phyloP scores from a whole-genome alignment of 2,113 vertebrate genomes.

The Corythornis cristatus region DNA sequence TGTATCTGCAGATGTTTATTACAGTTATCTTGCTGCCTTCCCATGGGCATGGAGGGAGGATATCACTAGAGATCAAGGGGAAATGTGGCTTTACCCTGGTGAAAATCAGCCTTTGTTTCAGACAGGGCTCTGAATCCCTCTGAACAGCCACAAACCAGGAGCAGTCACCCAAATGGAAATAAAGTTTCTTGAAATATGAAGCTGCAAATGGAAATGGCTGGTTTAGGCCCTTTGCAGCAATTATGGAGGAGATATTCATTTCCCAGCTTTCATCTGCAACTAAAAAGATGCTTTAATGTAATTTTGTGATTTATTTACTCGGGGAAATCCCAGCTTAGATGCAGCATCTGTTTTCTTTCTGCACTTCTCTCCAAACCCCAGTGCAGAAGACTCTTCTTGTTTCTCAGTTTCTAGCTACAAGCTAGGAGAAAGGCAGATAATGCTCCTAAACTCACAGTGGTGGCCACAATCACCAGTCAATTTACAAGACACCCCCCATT shows the following conservation, averaged over 20 bases:
- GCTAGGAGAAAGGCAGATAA: background rate
- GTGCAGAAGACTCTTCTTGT: background rate
- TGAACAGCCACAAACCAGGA: conserved; percentile 40
- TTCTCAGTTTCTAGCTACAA: background rate
- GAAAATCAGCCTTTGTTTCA: background rate
- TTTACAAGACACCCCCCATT: accelerated
- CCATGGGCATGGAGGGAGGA: background rate
- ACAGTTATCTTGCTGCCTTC: background rate
- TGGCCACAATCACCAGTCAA: background rate
- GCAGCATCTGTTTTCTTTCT: conserved; percentile 39
- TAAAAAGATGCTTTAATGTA: conserved; percentile 69
- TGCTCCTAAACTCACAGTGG: background rate
- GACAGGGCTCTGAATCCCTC: background rate
- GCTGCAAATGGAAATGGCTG: conserved; percentile 67
- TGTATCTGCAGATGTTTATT: background rate
- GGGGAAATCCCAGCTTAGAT: conserved; percentile 44
- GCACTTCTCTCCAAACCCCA: background rate
- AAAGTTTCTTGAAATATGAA: conserved; percentile 76
- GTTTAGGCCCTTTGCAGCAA: conserved; percentile 59
- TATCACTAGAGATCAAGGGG: background rate
- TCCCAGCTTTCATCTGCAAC: conserved; percentile 68
- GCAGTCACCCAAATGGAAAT: conserved; percentile 69
- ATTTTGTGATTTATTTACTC: conserved; percentile 74
- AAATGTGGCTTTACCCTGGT: background rate
- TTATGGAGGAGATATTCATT: conserved; percentile 65